phyloP scores from a whole-genome alignment of 2,888 invertebrate species.

The Parelbella ahira region DNA sequence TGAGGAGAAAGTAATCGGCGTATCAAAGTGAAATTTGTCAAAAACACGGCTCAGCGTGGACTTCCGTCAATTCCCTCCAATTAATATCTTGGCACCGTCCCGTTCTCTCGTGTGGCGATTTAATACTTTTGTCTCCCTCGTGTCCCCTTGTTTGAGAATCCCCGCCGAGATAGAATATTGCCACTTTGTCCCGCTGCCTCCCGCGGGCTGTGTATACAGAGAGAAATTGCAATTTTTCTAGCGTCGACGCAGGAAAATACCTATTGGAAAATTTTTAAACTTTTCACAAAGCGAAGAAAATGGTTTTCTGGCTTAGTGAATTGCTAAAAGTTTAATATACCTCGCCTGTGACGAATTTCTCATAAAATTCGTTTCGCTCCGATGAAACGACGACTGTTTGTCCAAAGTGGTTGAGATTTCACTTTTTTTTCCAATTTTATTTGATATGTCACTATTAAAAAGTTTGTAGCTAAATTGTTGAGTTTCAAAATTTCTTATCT shows the following conservation, averaged over 20 bases:
- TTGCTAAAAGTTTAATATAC: conserved; percentile 33
- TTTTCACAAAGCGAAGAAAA: conserved; percentile 42
- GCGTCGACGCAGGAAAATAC: conserved; percentile 50
- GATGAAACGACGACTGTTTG: conserved; percentile 8
- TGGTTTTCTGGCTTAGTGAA: conserved; percentile 33
- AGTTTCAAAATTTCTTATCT: too few relatives aligned
- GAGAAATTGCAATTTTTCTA: conserved; percentile 72
- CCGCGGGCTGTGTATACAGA: conserved; percentile 66
- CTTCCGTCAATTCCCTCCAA: conserved; percentile 79
- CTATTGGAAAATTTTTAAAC: conserved; percentile 56
- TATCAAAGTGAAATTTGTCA: conserved; percentile 80
- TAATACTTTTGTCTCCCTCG: conserved; percentile 45
- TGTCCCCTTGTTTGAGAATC: conserved; percentile 75
- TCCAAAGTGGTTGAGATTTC: background rate
- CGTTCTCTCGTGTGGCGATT: conserved; percentile 32
- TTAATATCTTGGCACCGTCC: conserved; percentile 67
- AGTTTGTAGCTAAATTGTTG: too few relatives aligned
- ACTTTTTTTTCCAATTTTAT: background rate
- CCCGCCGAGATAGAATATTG: conserved; percentile 78
- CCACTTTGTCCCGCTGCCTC: conserved; percentile 76
- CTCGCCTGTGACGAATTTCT: conserved; percentile 32
- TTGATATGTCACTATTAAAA: too few relatives aligned
- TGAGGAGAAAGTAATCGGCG: conserved; percentile 76
- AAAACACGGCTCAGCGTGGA: conserved; percentile 73
- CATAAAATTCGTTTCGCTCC: conserved; percentile 12